Base-by-base conservation (phyloP, 35 echinoderm and acorn worm genomes). In the Apostichopus californicus region DNA sequence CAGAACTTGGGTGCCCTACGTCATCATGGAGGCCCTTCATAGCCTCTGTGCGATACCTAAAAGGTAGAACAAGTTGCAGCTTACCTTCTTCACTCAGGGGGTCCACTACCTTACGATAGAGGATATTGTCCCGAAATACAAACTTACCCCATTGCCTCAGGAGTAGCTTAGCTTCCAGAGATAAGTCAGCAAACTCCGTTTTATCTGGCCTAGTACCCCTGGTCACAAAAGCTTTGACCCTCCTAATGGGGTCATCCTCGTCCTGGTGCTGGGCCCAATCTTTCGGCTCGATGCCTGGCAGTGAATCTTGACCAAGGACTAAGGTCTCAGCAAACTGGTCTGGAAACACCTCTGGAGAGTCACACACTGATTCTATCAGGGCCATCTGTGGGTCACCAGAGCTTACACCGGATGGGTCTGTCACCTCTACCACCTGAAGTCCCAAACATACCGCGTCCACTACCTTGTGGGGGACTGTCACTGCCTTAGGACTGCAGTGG, bases 1-100 rank as follows among this genome's bases (percentile, higher is more conserved):
- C n/a, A n/a, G n/a, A n/a, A n/a, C n/a, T n/a, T n/a, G n/a, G n/a
- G n/a, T n/a, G n/a, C n/a, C n/a, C n/a, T n/a, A n/a, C n/a, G n/a
- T n/a, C n/a, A n/a, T n/a, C n/a, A n/a, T n/a, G n/a, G n/a, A n/a
- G n/a, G n/a, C n/a, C n/a, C n/a, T n/a, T n/a, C n/a, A n/a, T 63
- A 6, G 68, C 93, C 54, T 89, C 18, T 58, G 55, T 2, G 56
- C 93, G 71, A 4, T 86, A 59, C 34, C 11, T 77, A 0, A 18
- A 1, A 13, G 95, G 95, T 6, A 96, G 78, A 46, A 96, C 86
- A 64, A 92, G 86, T 70, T 95, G 94, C 15, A 24, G 66, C 18
- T 22, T 72, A 5, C 13, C 4, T 4, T 60, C 68, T 9, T 59
- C 58, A 73, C 81, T n/a, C n/a, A n/a, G n/a, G n/a, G n/a, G n/a